Percentiles rank a stretch among this genome's conserved stretches.
Evolutionary conservation across 1,140 invertebrate species (phyloP).

Genomic region (Neuroterus valhalla): DNA sequence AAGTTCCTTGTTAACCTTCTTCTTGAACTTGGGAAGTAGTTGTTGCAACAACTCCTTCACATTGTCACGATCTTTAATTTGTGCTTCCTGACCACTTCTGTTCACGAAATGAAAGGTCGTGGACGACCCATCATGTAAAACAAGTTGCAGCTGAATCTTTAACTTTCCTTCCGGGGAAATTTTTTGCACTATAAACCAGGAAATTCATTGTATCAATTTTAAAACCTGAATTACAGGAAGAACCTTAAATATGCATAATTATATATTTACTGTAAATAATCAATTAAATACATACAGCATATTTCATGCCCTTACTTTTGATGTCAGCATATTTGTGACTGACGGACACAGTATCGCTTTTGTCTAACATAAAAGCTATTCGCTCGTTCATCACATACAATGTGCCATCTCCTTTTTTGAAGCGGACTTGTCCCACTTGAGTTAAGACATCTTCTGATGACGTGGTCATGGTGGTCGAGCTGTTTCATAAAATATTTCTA

Average conservation of each 20-base stretch:
- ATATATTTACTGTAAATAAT: no score
- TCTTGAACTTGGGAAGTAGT: conserved; percentile 95
- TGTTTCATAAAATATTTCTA: conserved; percentile 56
- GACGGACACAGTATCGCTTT: conserved; percentile 91
- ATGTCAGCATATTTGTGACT: conserved; percentile 97
- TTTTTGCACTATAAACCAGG: conserved; percentile 89
- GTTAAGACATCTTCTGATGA: conserved; percentile 95
- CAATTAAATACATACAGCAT: not conserved
- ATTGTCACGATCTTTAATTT: conserved; percentile 92
- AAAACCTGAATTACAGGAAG: not conserved
- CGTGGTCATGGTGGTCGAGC: conserved; percentile 80
- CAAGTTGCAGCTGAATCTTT: conserved; percentile 99
- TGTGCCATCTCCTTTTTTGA: conserved; percentile 97
- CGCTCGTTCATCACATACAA: conserved; percentile 97
- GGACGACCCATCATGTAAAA: conserved; percentile 93
- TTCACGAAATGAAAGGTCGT: conserved; percentile 99
- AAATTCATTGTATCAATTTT: conserved; percentile 30
- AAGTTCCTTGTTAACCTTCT: conserved; percentile 94
- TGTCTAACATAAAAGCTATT: conserved; percentile 96
- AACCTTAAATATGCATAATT: not conserved
- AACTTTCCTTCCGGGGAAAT: conserved; percentile 98
- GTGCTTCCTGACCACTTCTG: conserved; percentile 85
- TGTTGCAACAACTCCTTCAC: conserved; percentile 95
- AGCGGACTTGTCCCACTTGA: conserved; percentile 93
- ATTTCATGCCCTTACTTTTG: conserved; percentile 83